Base-by-base conservation (phyloP, 2,113 vertebrate genomes). In the Oophaga pumilio region DNA sequence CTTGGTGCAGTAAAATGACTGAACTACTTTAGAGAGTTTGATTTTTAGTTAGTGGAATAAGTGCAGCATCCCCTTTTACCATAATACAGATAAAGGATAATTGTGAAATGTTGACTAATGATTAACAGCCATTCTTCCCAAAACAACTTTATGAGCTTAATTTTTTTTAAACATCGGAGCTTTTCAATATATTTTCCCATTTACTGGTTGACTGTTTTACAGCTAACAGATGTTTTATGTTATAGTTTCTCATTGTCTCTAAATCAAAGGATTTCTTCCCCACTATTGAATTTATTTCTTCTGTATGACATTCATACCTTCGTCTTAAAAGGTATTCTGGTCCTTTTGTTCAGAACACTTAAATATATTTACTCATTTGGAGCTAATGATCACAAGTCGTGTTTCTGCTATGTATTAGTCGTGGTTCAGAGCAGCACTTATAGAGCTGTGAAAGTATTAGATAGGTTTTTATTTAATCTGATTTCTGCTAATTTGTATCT, bases 201-300 rank as follows among this genome's bases (percentile, higher is more conserved):
- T 91, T 89, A 79, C 33, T 89, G 50, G n/a, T 22, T 86, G 88
- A 59, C 89, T 91, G 89, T 91, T 90, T 92, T 92, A 92, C 89
- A 90, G 85, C 92, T 92, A 92, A 92, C 89, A 93, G 90, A 92
- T 93, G 90, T 90, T 94, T 87, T 79, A 87, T 89, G 92, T 90
- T 92, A 92, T 89, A 92, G 82, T 88, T 87, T 0, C 2, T 89
- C 85, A 89, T 85, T 90, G 76, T 90, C 90, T 90, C 53, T 49
- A 82, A 50, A 91, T 90, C 66, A 74, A 4, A 6, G 15, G 9
- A 52, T 81, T n/a, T 76, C 71, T 53, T 53, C 26, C 62, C n/a
- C 87, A 12, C n/a, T 15, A 59, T 89, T 66, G 80, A 71, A 73
- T 81, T 87, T 60, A 73, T 73, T 59, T 52, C 18, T 22, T 13